Evolutionary conservation across 2,888 invertebrate species (phyloP).

Genomic region (Cecidostiba fungosa): DNA sequence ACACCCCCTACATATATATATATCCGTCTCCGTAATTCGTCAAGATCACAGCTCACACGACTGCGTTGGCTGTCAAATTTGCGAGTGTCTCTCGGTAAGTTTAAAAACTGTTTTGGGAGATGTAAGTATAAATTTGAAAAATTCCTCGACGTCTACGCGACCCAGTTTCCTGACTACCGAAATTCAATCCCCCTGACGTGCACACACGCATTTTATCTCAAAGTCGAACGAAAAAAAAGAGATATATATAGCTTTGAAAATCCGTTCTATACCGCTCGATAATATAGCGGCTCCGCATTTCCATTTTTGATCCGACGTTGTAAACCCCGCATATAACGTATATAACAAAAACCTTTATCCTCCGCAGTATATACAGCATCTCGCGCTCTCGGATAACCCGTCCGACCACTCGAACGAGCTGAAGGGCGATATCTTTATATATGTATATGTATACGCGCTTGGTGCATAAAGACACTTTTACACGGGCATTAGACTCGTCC

Average conservation of each 20-base stretch:
- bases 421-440: neutral
- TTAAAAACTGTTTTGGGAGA: neutral
- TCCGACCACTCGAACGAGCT: neutral
- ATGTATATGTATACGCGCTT: neutral
- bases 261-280: too few species aligned
- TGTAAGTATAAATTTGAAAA: neutral
- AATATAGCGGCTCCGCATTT: too few species aligned
- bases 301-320: too few species aligned
- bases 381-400: too few species aligned
- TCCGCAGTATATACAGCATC: neutral
- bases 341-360: neutral
- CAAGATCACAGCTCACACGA: slow-evolving; percentile 45
- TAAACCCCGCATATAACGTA: too few species aligned
- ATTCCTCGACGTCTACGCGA: neutral
- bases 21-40: slow-evolving; percentile 56
- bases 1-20: slow-evolving; percentile 33
- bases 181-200: too few species aligned
- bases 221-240: too few species aligned
- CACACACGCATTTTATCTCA: too few species aligned
- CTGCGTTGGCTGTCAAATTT: neutral
- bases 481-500: slow-evolving; percentile 36
- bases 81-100: neutral
- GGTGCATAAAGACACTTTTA: slow-evolving; percentile 43
- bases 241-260: too few species aligned
- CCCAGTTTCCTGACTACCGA: neutral